Conservation (phyloP, 2,797 vertebrate species). For the Malurus leucopterus region DNA sequence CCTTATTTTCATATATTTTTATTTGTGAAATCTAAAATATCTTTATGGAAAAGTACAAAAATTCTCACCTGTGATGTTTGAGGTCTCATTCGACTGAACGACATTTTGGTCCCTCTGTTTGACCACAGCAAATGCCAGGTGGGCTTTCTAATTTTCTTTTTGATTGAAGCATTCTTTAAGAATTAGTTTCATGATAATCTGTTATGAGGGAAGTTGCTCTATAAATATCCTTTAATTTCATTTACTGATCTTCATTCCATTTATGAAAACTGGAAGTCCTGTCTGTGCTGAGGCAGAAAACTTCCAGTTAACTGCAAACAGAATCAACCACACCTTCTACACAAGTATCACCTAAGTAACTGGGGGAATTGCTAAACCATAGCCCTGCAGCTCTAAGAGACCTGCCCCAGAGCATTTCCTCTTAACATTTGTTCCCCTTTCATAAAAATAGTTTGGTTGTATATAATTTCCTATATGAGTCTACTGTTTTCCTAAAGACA, state of each 20-base stretch:
- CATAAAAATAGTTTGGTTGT: neutral
- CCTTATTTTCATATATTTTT: neutral
- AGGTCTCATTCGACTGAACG: constrained; percentile 47
- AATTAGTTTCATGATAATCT: neutral
- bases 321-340: constrained; percentile 38
- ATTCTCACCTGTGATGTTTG: constrained; percentile 70
- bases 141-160: constrained; percentile 24
- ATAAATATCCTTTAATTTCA: constrained; percentile 31
- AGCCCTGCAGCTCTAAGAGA: neutral
- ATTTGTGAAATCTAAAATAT: neutral
- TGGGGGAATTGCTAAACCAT: constrained; percentile 4
- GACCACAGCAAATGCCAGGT: neutral
- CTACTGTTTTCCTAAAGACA: neutral
- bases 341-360: constrained; percentile 52
- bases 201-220: neutral
- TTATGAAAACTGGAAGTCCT: neutral
- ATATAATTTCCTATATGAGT: neutral
- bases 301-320: neutral
- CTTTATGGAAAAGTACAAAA: neutral
- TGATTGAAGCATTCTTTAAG: constrained; percentile 28
- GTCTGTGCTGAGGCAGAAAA: neutral
- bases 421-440: neutral
- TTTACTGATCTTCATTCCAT: neutral
- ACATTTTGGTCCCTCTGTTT: constrained; percentile 35
- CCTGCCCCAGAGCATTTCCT: neutral